phyloP scores from a whole-genome alignment of 2,888 invertebrate genomes.

The Gymnoscelis rufifasciata region DNA sequence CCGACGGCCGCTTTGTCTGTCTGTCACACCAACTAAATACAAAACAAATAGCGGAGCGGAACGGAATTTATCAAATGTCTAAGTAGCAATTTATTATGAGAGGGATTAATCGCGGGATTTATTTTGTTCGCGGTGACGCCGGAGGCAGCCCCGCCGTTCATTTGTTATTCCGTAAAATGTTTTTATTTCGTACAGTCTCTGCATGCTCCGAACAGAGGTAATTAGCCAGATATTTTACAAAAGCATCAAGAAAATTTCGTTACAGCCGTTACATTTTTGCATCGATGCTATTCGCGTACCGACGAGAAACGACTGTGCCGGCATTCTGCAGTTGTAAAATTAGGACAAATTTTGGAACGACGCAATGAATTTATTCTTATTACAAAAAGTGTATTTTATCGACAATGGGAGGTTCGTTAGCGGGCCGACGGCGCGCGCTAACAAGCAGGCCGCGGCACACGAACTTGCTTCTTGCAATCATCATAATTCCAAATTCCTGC shows the following conservation, averaged over 20 bases:
- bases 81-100: neutral
- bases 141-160: neutral
- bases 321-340: neutral
- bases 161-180: neutral
- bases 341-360: conserved; percentile 2
- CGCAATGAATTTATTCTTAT: conserved; percentile 11
- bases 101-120: neutral
- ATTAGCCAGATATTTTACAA: no score
- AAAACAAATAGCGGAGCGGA: conserved; percentile 4
- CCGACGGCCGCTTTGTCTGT: conserved; percentile 7
- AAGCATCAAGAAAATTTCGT: no score
- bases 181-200: neutral
- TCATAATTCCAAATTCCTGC: conserved; percentile 4
- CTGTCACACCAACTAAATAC: conserved; percentile 2
- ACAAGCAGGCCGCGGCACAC: conserved; percentile 17
- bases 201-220: no score
- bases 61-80: conserved; percentile 1
- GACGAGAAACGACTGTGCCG: neutral
- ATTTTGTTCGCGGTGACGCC: neutral
- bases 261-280: no score
- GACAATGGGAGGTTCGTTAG: conserved; percentile 23
- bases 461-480: conserved; percentile 9
- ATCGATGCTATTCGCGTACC: no score
- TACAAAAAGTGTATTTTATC: conserved; percentile 19
- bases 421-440: conserved; percentile 18